Evolutionary conservation across 1,140 invertebrate genomes (phyloP), one percentile per base, ranked within the genome.

Genomic region (Scaptomyza pallida): DNA sequence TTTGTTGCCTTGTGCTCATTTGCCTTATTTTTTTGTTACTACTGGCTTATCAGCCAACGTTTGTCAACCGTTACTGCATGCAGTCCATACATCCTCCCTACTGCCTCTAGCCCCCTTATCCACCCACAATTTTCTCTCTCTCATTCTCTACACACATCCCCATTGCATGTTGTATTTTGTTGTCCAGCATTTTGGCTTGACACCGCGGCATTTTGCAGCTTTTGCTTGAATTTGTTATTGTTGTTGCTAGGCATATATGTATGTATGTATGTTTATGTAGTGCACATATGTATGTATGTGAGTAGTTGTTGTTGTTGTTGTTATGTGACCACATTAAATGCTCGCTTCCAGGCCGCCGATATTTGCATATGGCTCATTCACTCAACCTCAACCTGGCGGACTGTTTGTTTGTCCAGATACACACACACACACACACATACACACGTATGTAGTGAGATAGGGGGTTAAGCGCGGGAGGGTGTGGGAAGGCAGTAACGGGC

Each of bases 301-400:
- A 67, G 64, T 63, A 6, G 3, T 4, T 30, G 35, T 61, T 63
- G 57, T 56, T 64, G 67, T 62, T 52, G 57, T 52, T 61, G 62
- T 70, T 30, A 8, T 30, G 55, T 37, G 69, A 23, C 15, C 50
- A 69, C 65, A 69, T 70, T 70, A 75, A 79, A 85, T 85, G 80
- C 80, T 73, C 59, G 72, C 74, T 86, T 63, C 64, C 81, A 75
- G 72, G 77, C 73, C 78, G 77, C 56, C 75, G 69, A 68, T 86
- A 86, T 86, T 86, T 86, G 81, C 81, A 86, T 86, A 88, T 88
- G 81, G 82, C 81, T 86, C 81, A 88, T 88, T 78, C 78, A 86
- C 74, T 88, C 81, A 88, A 78, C 64, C 64, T 68, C 78, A 65
- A 85, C 75, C 17, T 59, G 61, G 60, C 65, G 60, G 73, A 63